Base-by-base conservation (phyloP, 2,888 invertebrate genomes). In the Coremacera marginata region DNA sequence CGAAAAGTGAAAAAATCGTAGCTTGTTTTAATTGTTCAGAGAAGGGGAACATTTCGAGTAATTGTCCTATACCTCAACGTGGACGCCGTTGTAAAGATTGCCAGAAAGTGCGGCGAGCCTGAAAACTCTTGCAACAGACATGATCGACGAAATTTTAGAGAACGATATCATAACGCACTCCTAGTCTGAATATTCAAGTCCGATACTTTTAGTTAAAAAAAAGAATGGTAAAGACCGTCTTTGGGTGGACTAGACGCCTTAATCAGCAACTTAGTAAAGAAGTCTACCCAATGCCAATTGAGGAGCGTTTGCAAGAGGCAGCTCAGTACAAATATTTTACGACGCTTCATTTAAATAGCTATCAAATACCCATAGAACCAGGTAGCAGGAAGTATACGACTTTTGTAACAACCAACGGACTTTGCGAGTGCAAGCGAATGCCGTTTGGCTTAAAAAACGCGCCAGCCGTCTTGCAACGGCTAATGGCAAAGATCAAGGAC, bases 181-280 rank as follows among this genome's bases (percentile, higher is more conserved):
- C 2, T 72, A 68, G 44, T 79, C 80, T 0, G 77, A 78, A 57
- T 80, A 77, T 51, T 76, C 78, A 0, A 82, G 80, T 34, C 80
- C 80, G 7, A 79, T 81, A 9, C 72, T 80, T 34, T 25, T 82
- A 16, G 77, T 80, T 0, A 80, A 79, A 68, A 80, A 79, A 62
- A 79, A 80, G 55, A 44, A 82, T 71, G 73, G 78, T 14, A 51
- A 62, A n/a, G 77, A 80, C 19, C 72, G 78, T 11, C n/a, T 78
- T 16, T 79, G 78, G 9, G 65, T 76, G 5, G 78, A 80, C 19
- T 78, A 74, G 79, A 16, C 75, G 71, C 0, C 34, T 81, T 11
- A 79, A 81, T 62, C 70, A 79, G 25, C 70, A 77, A 22, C 75
- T 55, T 34, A 57, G 44, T 5, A 80, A 79, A 52, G 78, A 80